These are phyloP conservation scores for Aspiorhynchus laticeps DNA, from an alignment of 2,113 vertebrate genomes.

Conservation along the genomic window DNA sequence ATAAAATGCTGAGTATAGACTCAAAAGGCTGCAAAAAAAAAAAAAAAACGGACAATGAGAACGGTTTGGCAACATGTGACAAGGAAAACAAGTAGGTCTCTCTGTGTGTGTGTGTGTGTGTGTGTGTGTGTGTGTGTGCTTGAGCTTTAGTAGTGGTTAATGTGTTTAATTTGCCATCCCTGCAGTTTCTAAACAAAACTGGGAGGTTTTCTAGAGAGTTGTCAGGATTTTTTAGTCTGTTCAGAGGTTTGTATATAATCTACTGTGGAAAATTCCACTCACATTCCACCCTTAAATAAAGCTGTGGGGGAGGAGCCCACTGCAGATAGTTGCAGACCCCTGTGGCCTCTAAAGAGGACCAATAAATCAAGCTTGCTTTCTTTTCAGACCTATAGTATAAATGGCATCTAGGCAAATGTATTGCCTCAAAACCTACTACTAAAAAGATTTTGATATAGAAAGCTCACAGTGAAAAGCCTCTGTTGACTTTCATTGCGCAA, in stretches of 20 bases:
- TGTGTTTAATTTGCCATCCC: neutral
- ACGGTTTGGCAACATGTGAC: slow-evolving; percentile 1
- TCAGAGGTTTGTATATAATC: slow-evolving; percentile 12
- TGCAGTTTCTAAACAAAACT: neutral
- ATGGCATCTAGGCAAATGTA: neutral
- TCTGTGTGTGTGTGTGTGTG: neutral
- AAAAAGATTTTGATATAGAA: neutral
- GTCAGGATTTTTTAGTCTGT: neutral
- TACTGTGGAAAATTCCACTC: slow-evolving; percentile 52
- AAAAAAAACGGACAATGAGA: neutral
- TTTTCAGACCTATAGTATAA: neutral
- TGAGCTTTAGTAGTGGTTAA: neutral
- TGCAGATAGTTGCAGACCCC: neutral
- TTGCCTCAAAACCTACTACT: neutral
- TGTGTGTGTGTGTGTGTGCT: neutral
- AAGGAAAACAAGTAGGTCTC: neutral
- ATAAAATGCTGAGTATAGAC: neutral
- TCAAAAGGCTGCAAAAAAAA: neutral
- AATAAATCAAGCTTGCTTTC: slow-evolving; percentile 4
- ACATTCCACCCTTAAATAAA: slow-evolving; percentile 5
- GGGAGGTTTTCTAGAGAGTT: neutral
- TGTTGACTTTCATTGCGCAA: neutral
- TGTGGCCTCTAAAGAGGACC: neutral
- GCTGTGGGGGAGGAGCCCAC: neutral
- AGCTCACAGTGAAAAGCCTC: neutral